Conservation (phyloP, 1,140 invertebrate genomes). For the Coboldia fuscipes region DNA sequence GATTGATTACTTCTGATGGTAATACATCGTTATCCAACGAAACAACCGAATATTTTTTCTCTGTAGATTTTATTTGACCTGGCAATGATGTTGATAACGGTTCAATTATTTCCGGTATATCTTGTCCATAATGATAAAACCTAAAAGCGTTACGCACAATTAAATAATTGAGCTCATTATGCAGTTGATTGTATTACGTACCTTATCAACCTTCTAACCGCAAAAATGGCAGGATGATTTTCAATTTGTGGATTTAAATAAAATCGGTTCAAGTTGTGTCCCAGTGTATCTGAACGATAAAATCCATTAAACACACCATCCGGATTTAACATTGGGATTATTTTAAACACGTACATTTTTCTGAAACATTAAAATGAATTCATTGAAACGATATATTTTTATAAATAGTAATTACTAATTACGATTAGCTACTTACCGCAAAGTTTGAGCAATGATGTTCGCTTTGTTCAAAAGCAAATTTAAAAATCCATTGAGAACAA, state of each 20-base stretch:
- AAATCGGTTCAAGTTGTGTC: conserved; percentile 75
- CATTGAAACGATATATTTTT: too few relatives aligned
- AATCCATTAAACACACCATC: conserved; percentile 79
- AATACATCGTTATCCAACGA: too few relatives aligned
- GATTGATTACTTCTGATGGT: too few relatives aligned
- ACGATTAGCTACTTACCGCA: too few relatives aligned
- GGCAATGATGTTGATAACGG: too few relatives aligned
- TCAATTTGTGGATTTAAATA: conserved; percentile 53
- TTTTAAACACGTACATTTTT: conserved; percentile 69
- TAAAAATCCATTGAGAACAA: conserved; percentile 82
- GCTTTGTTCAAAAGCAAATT: conserved; percentile 41
- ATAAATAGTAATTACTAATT: too few relatives aligned
- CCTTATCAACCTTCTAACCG: conserved; percentile 53
- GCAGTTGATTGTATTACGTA: too few relatives aligned
- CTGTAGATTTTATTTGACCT: too few relatives aligned
- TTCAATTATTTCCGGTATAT: conserved; percentile 26
- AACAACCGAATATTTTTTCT: too few relatives aligned
- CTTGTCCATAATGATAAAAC: conserved; percentile 29
- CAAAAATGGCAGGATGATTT: conserved; percentile 66
- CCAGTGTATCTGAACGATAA: conserved; percentile 73
- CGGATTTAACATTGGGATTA: conserved; percentile 83
- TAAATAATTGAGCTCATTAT: too few relatives aligned
- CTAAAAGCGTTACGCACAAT: too few relatives aligned
- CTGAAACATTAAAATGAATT: conserved; percentile 32
- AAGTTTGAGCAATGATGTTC: background rate